Evolutionary conservation across 2,797 vertebrate genomes (phyloP), one percentile per base, ranked within the genome.

Genomic region (Mallotus villosus): DNA sequence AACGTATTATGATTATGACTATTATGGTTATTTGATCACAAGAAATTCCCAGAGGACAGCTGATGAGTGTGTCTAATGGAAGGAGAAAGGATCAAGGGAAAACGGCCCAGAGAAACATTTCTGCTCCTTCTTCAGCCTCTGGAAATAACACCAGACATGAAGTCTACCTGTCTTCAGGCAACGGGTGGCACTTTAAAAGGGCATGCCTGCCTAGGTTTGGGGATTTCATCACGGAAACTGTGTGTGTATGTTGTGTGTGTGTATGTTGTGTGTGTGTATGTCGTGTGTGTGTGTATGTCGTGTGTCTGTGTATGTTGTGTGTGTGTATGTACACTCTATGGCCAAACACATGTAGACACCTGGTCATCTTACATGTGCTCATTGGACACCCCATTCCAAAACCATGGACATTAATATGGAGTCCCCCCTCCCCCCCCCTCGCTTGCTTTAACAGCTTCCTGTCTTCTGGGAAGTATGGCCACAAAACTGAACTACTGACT

Each of bases 121-220:
- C 57, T 11, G 59, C 79, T 78, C 68, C 24, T 51, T 29, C 24
- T 19, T 67, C 14, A 29, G 73, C 74, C 66, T 37, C 34, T 46
- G 74, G 65, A 88, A 86, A 82, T 82, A 78, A 80, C 75, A 73
- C 51, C 32, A 71, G 72, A 75, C 74, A 82, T 81, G 82, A 34
- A 77, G 82, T 78, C 65, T 64, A 68, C 66, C 79, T 67, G 3
- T 68, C 79, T 77, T 79, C 75, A 19, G 81, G 82, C 75, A 3
- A 37, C n/a, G 1, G 53, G 67, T 70, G 67, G 59, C 1, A 67
- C 70, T 74, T 11, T 49, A 81, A 87, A 87, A 88, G 82, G 87
- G 77, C 82, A 82, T 78, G 74, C 73, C 66, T 73, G 72, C 61
- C 70, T 51, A 19, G 16, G 71, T 82, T 68, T 71, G 22, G 55